Conservation (phyloP, 2,797 vertebrate species). For the Gymnoscopelus microlampas region DNA sequence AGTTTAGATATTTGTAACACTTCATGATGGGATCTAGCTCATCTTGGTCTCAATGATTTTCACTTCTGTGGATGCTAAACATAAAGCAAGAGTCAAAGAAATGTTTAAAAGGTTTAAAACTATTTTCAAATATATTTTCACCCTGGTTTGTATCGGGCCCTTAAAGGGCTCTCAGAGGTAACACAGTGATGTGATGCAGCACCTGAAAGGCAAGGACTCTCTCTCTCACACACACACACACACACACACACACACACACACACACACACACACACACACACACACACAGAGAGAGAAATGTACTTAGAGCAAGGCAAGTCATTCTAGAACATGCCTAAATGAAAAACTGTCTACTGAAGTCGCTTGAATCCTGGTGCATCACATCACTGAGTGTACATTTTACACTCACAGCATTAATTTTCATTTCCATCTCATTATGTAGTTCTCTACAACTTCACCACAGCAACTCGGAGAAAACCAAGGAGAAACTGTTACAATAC, state of each 20-base stretch:
- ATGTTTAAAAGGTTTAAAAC: background rate
- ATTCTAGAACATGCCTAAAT: too few species aligned
- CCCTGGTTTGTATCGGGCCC: too few species aligned
- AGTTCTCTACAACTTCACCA: constrained; percentile 26
- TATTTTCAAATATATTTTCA: background rate
- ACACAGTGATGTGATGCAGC: background rate
- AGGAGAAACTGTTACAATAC: constrained; percentile 33
- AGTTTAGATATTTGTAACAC: background rate
- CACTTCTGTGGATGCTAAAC: background rate
- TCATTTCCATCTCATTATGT: background rate
- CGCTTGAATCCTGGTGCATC: background rate
- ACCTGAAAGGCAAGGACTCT: background rate
- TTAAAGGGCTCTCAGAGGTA: constrained; percentile 19
- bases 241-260: too few species aligned
- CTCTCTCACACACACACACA: too few species aligned
- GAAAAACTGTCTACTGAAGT: too few species aligned
- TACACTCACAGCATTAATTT: constrained; percentile 48
- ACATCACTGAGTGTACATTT: constrained; percentile 19
- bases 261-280: too few species aligned
- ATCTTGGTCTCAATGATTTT: background rate
- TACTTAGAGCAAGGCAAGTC: too few species aligned
- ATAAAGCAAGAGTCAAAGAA: constrained; percentile 2
- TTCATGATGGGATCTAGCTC: background rate
- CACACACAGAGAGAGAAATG: too few species aligned
- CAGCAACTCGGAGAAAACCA: constrained; percentile 26